A percentile compares a stretch with the other conserved stretches of the same genome.
phyloP scores from a whole-genome alignment of 2,888 invertebrate genomes.

The Epirrhoe alternata region DNA sequence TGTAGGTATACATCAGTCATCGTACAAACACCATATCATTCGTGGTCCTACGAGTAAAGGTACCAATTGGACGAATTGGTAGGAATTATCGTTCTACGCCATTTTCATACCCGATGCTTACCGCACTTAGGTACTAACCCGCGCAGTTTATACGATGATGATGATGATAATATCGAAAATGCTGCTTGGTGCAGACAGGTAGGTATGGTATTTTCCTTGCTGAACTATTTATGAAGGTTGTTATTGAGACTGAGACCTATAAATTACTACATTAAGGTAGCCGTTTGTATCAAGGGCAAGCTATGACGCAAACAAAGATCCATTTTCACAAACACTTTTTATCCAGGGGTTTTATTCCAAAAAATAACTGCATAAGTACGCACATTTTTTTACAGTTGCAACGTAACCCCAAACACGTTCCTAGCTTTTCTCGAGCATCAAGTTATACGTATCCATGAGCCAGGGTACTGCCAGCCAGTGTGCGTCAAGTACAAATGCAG shows the following conservation, averaged over 20 bases:
- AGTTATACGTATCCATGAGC: constrained; percentile 61
- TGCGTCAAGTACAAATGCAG: constrained; percentile 55
- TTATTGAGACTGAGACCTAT: neutral
- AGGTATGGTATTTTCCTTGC: neutral
- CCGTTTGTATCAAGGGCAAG: neutral
- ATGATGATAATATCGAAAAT: no score
- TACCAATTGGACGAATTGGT: no score
- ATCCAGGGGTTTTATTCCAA: neutral
- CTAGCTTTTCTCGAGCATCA: constrained; percentile 75
- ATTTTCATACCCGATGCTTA: no score
- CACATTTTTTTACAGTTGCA: constrained; percentile 49
- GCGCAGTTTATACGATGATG: no score
- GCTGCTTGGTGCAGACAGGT: no score
- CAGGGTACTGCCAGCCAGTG: constrained; percentile 62
- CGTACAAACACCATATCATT: no score
- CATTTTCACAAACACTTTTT: neutral
- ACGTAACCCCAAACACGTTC: constrained; percentile 78
- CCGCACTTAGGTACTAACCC: no score
- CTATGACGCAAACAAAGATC: neutral
- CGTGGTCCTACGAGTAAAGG: no score
- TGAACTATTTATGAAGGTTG: neutral
- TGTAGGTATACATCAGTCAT: no score
- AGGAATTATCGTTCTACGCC: no score
- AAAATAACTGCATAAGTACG: neutral
- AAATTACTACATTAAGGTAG: neutral